Evolutionary conservation across 2,797 vertebrate genomes (phyloP).

Genomic region (Sebastes cheni): DNA sequence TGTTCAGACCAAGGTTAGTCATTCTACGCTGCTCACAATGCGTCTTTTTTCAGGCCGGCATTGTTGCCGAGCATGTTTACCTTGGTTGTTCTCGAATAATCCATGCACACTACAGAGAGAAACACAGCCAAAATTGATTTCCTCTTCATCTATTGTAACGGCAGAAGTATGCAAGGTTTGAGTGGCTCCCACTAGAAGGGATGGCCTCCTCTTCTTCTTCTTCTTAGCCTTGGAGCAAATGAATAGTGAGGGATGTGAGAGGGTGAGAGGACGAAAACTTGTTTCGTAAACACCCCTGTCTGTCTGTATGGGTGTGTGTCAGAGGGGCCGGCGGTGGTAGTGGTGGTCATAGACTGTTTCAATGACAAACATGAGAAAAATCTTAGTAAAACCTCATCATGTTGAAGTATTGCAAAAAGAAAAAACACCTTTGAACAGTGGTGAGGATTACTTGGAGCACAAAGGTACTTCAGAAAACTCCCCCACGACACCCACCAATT

Average conservation of each 20-base stretch:
- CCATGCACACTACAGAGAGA: conserved; percentile 34
- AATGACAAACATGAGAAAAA: conserved; percentile 12
- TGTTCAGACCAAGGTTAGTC: conserved; percentile 65
- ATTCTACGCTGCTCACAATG: conserved; percentile 29
- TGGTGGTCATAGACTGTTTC: conserved; percentile 3
- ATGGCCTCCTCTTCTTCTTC: conserved; percentile 44
- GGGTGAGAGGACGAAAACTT: conserved; percentile 10
- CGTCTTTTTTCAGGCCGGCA: conserved; percentile 26
- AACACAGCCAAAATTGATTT: conserved; percentile 68
- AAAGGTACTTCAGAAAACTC: conserved; percentile 11
- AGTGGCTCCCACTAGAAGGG: conserved; percentile 61
- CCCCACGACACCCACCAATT: conserved; percentile 8
- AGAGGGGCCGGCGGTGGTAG: neutral
- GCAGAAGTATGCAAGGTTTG: conserved; percentile 45
- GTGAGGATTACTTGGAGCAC: conserved; percentile 8
- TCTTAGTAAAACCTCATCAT: conserved; percentile 8
- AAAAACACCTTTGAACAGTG: conserved; percentile 1
- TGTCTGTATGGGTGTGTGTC: neutral
- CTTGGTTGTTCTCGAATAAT: conserved; percentile 62
- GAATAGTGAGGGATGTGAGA: conserved; percentile 27
- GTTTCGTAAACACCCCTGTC: conserved; percentile 42
- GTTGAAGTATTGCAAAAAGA: neutral
- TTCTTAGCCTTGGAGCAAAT: conserved; percentile 65
- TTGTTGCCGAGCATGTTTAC: conserved; percentile 54
- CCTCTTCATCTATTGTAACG: conserved; percentile 48